Evolutionary conservation across 2,888 invertebrate species (phyloP).

Genomic region (Campoplex nolae): DNA sequence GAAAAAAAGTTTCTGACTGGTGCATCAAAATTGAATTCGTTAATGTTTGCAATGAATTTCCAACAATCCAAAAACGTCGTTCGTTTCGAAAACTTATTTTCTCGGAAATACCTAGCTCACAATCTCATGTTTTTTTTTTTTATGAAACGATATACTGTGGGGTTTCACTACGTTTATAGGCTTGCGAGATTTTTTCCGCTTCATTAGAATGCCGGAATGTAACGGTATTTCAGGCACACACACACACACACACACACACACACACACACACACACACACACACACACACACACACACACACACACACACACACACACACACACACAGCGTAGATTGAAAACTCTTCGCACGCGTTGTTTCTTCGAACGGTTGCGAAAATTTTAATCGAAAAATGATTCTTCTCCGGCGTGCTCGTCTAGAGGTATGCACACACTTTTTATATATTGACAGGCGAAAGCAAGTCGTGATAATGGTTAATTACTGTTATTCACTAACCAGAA

Average conservation of each 20-base stretch:
- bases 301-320: neutral
- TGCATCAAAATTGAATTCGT: neutral
- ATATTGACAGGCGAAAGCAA: conserved; percentile 30
- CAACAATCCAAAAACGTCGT: neutral
- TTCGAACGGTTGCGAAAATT: conserved; percentile 34
- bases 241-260: neutral
- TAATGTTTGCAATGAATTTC: neutral
- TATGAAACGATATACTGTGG: neutral
- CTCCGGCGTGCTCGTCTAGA: neutral
- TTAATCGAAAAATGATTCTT: conserved; percentile 56
- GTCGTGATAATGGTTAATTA: conserved; percentile 54
- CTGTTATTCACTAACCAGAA: conserved; percentile 51
- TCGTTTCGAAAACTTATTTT: neutral
- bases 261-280: neutral
- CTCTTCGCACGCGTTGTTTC: conserved; percentile 46
- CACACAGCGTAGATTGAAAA: conserved; percentile 27
- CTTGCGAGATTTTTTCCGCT: conserved; percentile 17
- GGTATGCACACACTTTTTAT: neutral
- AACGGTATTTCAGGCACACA: conserved; percentile 44
- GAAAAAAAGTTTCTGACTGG: too few relatives aligned
- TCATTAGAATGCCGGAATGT: conserved; percentile 43
- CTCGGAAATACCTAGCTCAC: neutral
- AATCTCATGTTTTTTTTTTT: neutral
- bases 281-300: neutral
- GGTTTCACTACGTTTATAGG: conserved; percentile 2